Percentiles rank a stretch among this genome's conserved stretches.
Conservation (phyloP, 2,113 vertebrate genomes). For the Bombycilla garrulus region DNA sequence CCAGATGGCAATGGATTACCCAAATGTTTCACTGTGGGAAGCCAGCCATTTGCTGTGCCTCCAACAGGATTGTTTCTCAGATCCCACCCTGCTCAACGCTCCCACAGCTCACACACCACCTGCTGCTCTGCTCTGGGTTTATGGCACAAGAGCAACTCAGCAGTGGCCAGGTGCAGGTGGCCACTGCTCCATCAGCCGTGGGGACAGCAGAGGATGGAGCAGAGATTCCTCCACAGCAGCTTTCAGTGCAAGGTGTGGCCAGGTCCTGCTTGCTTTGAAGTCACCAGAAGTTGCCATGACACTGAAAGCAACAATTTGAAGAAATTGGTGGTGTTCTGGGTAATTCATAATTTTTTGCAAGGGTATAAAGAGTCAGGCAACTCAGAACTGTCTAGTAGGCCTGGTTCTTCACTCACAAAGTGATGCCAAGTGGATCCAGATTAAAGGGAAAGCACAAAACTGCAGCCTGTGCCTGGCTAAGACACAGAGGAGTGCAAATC, state of each 20-base stretch:
- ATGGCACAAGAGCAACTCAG: accelerated
- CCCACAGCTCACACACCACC: background rate
- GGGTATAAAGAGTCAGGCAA: background rate
- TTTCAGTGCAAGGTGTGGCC: accelerated
- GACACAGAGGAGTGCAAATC: background rate
- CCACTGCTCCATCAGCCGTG: background rate
- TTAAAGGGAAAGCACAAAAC: background rate
- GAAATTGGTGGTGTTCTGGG: background rate
- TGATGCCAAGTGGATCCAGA: background rate
- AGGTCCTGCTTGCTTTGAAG: background rate
- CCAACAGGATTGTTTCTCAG: background rate
- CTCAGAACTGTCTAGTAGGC: background rate
- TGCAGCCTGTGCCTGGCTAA: background rate
- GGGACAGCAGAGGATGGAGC: background rate
- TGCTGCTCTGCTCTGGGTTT: background rate
- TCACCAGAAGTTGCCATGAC: background rate
- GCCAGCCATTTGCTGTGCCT: background rate
- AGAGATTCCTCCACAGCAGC: background rate
- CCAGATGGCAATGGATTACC: conserved; percentile 46
- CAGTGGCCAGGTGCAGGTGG: background rate
- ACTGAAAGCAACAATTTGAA: background rate
- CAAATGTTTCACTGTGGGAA: conserved; percentile 26
- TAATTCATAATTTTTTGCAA: background rate
- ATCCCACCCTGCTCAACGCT: background rate
- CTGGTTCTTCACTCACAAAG: background rate